Evolutionary conservation across 2,888 invertebrate species (phyloP), one percentile per base, ranked within the genome.

Genomic region (Orthonevra nobilis): DNA sequence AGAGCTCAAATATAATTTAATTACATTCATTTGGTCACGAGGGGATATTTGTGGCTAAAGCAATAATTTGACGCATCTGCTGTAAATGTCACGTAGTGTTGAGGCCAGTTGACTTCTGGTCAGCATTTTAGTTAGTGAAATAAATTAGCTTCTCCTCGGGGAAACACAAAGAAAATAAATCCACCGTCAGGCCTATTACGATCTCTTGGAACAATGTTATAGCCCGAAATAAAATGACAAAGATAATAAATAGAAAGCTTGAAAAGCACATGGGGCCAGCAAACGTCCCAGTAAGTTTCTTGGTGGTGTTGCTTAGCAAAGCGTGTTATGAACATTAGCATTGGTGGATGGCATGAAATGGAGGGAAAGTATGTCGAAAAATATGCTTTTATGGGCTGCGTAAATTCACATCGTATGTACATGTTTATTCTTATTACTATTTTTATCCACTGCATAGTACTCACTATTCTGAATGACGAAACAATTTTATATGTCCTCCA

Each of bases 11-110:
- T 36, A n/a, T 30, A 36, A 23, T 48, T 20, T 46, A 61, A 61
- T 48, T 48, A 40, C 40, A 56, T 48, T 75, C 6, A 34, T 42
- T 42, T 17, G 14, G 20, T 44, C 52, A 26, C 38, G 26, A 44
- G 17, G 32, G 42, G 7, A 26, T 63, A 36, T 54, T 40, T 54
- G 58, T 46, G 52, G 12, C 46, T 28, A 64, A 64, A 72, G 48
- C 52, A 38, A 72, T 77, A 60, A 70, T 69, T 64, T 70, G 69
- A 64, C 63, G 56, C 70, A 75, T 75, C 70, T 63, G 75, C 42
- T 69, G 70, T 63, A 44, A 58, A 70, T 70, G 70, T 77, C 75
- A 77, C 75, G 75, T 77, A 77, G 38, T 70, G 69, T 64, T 64
- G 56, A 70, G 63, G 30, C 58, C 44, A 46, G 58, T 64, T 70